A percentile compares a stretch with the other conserved stretches of the same genome.
Evolutionary conservation across 2,113 vertebrate species (phyloP).

Genomic region (Pseudopodoces humilis): DNA sequence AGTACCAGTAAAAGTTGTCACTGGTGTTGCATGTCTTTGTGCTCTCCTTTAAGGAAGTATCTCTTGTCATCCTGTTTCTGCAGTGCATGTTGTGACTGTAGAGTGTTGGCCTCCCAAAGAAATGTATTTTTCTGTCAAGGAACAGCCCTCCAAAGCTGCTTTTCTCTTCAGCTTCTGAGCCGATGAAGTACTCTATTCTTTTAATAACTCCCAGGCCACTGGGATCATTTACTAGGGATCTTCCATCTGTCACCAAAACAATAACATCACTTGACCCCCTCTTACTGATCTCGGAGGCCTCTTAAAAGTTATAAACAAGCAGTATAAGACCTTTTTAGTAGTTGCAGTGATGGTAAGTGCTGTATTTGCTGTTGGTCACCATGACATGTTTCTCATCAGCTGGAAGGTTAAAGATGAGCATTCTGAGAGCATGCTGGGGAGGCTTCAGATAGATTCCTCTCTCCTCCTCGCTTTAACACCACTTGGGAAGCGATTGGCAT

Average conservation of each 20-base stretch:
- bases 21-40: background rate
- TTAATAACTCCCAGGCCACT: constrained; percentile 28
- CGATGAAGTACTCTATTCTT: constrained; percentile 31
- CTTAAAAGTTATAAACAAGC: constrained; percentile 65
- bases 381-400: background rate
- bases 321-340: constrained; percentile 29
- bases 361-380: constrained; percentile 47
- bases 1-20: background rate
- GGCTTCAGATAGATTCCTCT: background rate
- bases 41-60: background rate
- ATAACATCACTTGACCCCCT: constrained; percentile 69
- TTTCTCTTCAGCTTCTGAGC: constrained; percentile 21
- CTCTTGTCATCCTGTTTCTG: background rate
- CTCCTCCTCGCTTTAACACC: background rate
- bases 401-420: background rate
- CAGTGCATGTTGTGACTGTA: background rate
- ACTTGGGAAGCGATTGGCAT: background rate
- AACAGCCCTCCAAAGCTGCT: background rate
- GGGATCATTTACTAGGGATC: constrained; percentile 55
- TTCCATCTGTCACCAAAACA: constrained; percentile 65
- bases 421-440: background rate
- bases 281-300: constrained; percentile 61
- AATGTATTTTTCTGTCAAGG: background rate
- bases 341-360: constrained; percentile 18
- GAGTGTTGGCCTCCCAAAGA: background rate